Evolutionary conservation across 2,888 invertebrate genomes (phyloP), one percentile per base, ranked within the genome.

Genomic region (Catocala nupta): DNA sequence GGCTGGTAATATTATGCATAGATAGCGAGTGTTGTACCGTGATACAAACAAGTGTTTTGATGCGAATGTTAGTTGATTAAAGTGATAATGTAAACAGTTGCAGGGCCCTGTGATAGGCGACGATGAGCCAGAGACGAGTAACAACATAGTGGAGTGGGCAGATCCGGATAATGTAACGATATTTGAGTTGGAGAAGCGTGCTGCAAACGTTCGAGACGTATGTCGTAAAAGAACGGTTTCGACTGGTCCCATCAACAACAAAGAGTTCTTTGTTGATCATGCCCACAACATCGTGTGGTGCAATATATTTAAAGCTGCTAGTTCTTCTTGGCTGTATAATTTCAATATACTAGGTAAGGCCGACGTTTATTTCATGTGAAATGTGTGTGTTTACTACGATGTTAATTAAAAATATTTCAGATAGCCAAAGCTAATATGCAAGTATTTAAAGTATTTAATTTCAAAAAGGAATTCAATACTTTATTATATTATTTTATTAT

Each of bases 271-370:
- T 82, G 95, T 96, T 65, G 96, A 96, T 91, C 82, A 96, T 92
- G 83, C 80, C 59, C 96, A 96, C 76, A 96, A 95, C 78, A 89
- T 97, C 50, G 96, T 96, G 51, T 96, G 96, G 96, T 96, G 96
- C 82, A 96, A 96, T 83, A 95, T 96, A 71, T 96, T 96, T 82
- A 96, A 96, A 91, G 96, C 96, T 43, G 96, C 96, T 33, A 97
- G 97, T 77, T 96, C 97, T n/a, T 96, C 96, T 8, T 97, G 97
- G 97, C 95, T 97, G 91, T 96, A 97, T 86, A 96, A 96, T 88
- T 96, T 97, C 82, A 96, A 97, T 88, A 95, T 96, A 80, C 93
- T 97, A 65, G 96, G 96, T 91, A 83, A 74, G 75, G 44, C 8
- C n/a, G 7, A 45, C 51, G 25, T 42, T 16, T 44, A 1, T 9